phyloP scores from a whole-genome alignment of 1,140 invertebrate genomes.

The Drosophila repletoides region DNA sequence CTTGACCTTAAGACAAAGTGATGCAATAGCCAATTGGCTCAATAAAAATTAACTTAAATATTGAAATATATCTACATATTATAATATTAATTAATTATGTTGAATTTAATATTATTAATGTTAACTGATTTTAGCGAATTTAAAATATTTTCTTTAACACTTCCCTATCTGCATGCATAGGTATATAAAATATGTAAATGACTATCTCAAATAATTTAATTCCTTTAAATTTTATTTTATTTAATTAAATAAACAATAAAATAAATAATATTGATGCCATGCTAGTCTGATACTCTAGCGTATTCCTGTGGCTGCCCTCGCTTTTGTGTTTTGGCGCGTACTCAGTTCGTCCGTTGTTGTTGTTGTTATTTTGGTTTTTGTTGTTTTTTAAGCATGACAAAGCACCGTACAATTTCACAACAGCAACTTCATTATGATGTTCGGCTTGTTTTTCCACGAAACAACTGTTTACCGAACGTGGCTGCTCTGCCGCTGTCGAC shows the following conservation, averaged over 20 bases:
- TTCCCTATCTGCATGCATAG: no score
- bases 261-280: no score
- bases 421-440: slow-evolving; percentile 78
- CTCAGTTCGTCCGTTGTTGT: slow-evolving; percentile 50
- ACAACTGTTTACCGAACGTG: slow-evolving; percentile 72
- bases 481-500: slow-evolving; percentile 43
- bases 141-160: no score
- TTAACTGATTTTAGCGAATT: no score
- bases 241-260: no score
- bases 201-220: no score
- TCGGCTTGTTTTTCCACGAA: slow-evolving; percentile 80
- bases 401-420: slow-evolving; percentile 80
- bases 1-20: neutral
- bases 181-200: no score
- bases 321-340: slow-evolving; percentile 71
- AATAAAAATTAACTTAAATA: no score
- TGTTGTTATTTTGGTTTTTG: slow-evolving; percentile 52
- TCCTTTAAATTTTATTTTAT: no score
- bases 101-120: neutral
- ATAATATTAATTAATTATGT: neutral
- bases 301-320: slow-evolving; percentile 23
- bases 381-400: slow-evolving; percentile 75
- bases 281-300: no score
- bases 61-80: no score
- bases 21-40: no score